These are phyloP conservation scores for Phengaris arion DNA, from an alignment of 2,888 invertebrate genomes.

Conservation along the genomic window DNA sequence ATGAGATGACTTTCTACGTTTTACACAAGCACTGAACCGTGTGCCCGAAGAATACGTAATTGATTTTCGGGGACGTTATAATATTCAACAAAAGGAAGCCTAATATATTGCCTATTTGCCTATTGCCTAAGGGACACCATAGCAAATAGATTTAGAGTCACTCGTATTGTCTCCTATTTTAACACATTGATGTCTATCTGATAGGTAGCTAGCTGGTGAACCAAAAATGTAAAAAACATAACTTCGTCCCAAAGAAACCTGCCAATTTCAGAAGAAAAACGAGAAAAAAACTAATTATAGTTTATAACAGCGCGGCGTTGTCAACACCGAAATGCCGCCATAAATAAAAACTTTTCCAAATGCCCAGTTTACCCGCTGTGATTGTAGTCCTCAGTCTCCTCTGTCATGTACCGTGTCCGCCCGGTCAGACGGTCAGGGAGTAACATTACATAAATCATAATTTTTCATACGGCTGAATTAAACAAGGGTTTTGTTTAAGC, in stretches of 20 bases:
- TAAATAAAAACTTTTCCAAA: constrained; percentile 40
- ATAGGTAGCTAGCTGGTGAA: too few relatives aligned
- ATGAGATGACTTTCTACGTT: too few relatives aligned
- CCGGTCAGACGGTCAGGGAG: background rate
- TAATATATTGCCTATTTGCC: too few relatives aligned
- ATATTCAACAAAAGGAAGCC: too few relatives aligned
- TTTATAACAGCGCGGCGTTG: background rate
- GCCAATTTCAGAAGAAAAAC: background rate
- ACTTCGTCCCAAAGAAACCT: background rate
- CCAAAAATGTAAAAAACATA: background rate
- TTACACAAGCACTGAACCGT: too few relatives aligned
- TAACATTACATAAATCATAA: background rate
- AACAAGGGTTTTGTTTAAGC: background rate
- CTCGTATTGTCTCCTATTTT: too few relatives aligned
- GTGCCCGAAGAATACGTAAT: too few relatives aligned
- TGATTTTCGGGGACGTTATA: too few relatives aligned
- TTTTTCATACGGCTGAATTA: background rate
- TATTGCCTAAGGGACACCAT: too few relatives aligned
- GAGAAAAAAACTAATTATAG: constrained; percentile 1
- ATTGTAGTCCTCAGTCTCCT: background rate
- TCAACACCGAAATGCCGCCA: constrained; percentile 11
- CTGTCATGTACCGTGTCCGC: background rate
- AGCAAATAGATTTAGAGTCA: too few relatives aligned
- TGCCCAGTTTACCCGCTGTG: background rate
- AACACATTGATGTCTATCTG: too few relatives aligned